These are phyloP conservation scores for Caenorhabditis sp. DNA, from an alignment of 2,888 invertebrate genomes.

Conservation along the genomic window DNA sequence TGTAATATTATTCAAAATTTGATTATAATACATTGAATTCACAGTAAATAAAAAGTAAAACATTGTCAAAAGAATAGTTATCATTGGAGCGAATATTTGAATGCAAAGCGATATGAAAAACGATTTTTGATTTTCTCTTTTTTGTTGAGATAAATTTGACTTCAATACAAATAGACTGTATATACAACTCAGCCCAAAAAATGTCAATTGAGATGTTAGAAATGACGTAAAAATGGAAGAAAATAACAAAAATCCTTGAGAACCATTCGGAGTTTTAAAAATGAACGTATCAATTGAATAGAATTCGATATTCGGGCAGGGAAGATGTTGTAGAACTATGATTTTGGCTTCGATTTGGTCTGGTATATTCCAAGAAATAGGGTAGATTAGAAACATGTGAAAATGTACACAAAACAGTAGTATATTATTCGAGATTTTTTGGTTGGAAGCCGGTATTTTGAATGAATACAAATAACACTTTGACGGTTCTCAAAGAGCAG, in stretches of 20 bases:
- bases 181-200: not conserved
- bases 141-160: not conserved
- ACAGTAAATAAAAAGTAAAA: not conserved
- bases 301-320: not conserved
- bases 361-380: not conserved
- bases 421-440: not conserved
- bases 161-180: not conserved
- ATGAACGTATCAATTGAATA: not conserved
- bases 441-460: not conserved
- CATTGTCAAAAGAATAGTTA: not conserved
- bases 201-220: not conserved
- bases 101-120: not conserved
- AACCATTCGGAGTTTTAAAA: not conserved
- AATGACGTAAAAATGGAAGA: not conserved
- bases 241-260: not conserved
- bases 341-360: not conserved
- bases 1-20: not conserved
- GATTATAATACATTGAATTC: not conserved
- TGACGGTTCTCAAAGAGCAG: not conserved
- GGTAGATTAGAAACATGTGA: not conserved
- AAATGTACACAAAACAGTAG: not conserved
- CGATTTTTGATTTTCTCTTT: not conserved
- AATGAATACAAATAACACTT: not conserved
- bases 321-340: not conserved
- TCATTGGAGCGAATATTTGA: not conserved